Base-by-base conservation (phyloP, 2,888 invertebrate species). In the Perdita meconis region DNA sequence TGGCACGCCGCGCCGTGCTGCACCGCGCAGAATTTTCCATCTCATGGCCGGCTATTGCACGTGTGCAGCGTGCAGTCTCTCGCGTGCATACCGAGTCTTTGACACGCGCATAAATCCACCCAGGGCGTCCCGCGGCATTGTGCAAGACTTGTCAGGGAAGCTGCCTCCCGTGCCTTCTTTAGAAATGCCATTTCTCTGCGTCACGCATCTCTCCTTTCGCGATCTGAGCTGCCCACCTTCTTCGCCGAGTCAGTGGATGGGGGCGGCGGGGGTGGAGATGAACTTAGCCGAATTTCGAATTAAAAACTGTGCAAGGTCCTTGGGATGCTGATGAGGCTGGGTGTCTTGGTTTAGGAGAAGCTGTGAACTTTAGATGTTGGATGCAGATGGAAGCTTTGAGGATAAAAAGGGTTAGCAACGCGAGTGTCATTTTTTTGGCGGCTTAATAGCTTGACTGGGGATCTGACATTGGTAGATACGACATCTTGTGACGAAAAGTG, bases 161-260 rank as follows among this genome's bases (percentile, higher is more conserved):
- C 83, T 78, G 78, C 80, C 79, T 78, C 83, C 71, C 80, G 78
- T 82, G 81, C 86, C 86, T 86, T 86, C 85, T 85, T 85, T 80
- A 84, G 85, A 85, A 84, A 86, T 74, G 84, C 80, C 86, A 86
- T 85, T 85, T 84, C 86, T 85, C 86, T 78, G 82, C 80, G 86
- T 85, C 85, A 80, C 67, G 74, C 75, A 78, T 76, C 53, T 59
- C 79, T 64, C 79, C 73, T 76, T 73, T 66, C 74, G 78, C 81
- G 77, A 70, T 63, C 61, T 51, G 30, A 47, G 67, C 68, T 57
- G 56, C 42, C 50, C 75, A 60, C 64, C 77, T 50, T 68, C 59
- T 57, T 42, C 30, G 53, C 19, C 24, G 38, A 22, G 2, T 22
- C 16, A 34, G 19, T 12, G 53, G 1, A 16, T n/a, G n/a, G n/a